A percentile compares a stretch with the other conserved stretches of the same genome.
Evolutionary conservation across 2,113 vertebrate species (phyloP).

Genomic region (Castor canadensis): DNA sequence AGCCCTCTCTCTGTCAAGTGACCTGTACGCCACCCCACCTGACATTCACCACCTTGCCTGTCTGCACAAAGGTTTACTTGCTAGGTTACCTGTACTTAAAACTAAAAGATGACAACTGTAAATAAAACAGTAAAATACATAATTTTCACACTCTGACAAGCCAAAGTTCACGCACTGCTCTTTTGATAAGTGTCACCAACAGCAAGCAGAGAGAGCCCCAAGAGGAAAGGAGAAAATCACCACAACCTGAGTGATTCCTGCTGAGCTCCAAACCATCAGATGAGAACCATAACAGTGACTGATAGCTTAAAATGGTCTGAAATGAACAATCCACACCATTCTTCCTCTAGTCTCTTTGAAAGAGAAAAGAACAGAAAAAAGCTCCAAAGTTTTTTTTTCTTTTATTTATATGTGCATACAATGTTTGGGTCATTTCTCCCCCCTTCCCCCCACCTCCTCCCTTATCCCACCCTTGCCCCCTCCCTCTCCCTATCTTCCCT

Average conservation of each 20-base stretch:
- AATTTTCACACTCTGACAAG: conserved; percentile 7
- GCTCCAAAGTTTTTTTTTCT: too few relatives aligned
- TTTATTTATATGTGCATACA: too few relatives aligned
- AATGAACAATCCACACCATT: conserved; percentile 39
- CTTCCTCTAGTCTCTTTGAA: background rate
- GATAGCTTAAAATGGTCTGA: conserved; percentile 16
- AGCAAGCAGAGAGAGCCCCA: background rate
- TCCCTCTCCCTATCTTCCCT: too few relatives aligned
- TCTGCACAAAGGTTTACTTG: conserved; percentile 35
- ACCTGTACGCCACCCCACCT: background rate
- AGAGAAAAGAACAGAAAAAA: background rate
- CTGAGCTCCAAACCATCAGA: background rate
- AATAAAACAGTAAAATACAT: conserved; percentile 3
- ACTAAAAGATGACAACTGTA: conserved; percentile 42
- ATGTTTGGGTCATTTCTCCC: too few relatives aligned
- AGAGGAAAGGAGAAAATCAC: conserved; percentile 50
- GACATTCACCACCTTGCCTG: background rate
- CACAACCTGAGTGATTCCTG: background rate
- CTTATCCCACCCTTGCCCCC: too few relatives aligned
- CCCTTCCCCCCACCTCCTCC: too few relatives aligned
- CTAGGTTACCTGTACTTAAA: conserved; percentile 51
- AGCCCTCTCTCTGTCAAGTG: background rate
- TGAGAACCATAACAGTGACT: background rate
- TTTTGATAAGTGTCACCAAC: background rate
- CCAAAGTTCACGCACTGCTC: background rate